Conservation (phyloP, 2,113 vertebrate genomes). For the Campylorhamphus procurvoides region DNA sequence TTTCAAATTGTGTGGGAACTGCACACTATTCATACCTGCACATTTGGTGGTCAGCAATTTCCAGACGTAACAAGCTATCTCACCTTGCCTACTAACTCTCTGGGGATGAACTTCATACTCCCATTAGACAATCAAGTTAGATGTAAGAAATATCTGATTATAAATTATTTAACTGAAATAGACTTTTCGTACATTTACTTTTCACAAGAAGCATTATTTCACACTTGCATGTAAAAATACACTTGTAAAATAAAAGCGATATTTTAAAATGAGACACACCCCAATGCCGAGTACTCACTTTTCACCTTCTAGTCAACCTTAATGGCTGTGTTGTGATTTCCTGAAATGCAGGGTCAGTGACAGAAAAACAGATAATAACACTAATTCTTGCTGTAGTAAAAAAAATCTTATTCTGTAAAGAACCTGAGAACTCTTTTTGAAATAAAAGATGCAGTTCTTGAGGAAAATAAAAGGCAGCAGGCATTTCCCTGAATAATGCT, state of each 20-base stretch:
- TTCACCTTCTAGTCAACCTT: conserved; percentile 49
- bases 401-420: not conserved
- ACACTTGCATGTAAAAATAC: not conserved
- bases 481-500: not conserved
- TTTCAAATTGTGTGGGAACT: not conserved
- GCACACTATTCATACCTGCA: not conserved
- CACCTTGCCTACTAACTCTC: not conserved
- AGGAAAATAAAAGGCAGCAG: not conserved
- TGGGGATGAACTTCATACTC: not conserved
- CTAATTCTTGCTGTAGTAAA: not conserved
- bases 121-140: not conserved
- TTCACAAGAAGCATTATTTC: not conserved
- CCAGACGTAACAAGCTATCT: not conserved
- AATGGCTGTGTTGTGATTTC: conserved; percentile 34
- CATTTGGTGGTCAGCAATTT: not conserved
- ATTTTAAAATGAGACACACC: not conserved
- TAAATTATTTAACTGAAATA: not conserved
- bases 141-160: not conserved
- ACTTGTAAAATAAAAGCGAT: not conserved
- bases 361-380: conserved; percentile 32
- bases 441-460: not conserved
- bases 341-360: conserved; percentile 36
- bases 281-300: not conserved
- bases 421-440: not conserved
- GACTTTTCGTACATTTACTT: not conserved